Conservation (phyloP, 2,888 invertebrate genomes). For the Syrphus vitripennis region DNA sequence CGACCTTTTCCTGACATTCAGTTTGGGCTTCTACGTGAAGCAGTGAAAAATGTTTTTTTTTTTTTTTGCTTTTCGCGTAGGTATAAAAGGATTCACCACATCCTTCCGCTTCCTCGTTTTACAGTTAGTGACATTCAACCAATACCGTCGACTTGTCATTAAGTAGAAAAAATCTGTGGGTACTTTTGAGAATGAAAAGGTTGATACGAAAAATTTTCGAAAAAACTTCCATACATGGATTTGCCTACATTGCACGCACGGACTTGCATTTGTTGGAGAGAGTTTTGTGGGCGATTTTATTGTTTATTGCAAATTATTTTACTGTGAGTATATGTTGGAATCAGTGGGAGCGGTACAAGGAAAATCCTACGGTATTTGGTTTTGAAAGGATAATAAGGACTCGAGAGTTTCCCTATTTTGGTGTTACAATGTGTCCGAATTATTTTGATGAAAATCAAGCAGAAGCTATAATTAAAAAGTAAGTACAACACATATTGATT, state of each 20-base stretch:
- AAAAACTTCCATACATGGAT: conserved; percentile 77
- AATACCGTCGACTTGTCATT: neutral
- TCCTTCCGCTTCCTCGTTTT: neutral
- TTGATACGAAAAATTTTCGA: conserved; percentile 72
- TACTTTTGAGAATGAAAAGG: conserved; percentile 32
- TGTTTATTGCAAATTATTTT: conserved; percentile 74
- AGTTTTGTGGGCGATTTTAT: conserved; percentile 75
- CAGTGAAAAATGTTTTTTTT: neutral
- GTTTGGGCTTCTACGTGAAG: neutral
- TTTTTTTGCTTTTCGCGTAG: too few relatives aligned
- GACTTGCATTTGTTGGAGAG: conserved; percentile 77
- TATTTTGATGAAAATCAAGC: conserved; percentile 76
- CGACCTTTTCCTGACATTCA: neutral
- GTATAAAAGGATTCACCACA: conserved; percentile 39
- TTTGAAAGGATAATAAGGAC: conserved; percentile 82
- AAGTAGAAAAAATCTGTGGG: neutral
- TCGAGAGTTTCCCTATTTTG: conserved; percentile 82
- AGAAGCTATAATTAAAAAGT: conserved; percentile 76
- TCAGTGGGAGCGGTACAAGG: conserved; percentile 81
- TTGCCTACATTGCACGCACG: conserved; percentile 75
- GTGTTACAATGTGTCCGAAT: conserved; percentile 82
- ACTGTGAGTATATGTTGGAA: conserved; percentile 75
- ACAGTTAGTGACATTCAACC: neutral
- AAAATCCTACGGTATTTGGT: conserved; percentile 82
- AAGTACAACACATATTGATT: conserved; percentile 38